Conservation (phyloP, 2,888 invertebrate genomes). For the Ariolimax columbianus region DNA sequence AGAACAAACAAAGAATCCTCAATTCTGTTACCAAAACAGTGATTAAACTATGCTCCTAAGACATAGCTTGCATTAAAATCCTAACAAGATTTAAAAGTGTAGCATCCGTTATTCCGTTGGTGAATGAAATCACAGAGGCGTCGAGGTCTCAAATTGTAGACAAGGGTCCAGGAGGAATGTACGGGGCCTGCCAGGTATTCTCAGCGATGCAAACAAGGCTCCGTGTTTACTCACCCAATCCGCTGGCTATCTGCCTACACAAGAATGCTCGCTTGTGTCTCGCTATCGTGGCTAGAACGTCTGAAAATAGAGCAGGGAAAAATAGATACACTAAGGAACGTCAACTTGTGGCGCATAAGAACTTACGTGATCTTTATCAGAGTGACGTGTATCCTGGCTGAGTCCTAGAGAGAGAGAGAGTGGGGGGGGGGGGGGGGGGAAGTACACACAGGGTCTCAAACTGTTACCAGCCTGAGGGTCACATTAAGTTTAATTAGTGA, state of each 20-base stretch:
- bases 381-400: too few species aligned
- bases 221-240: neutral
- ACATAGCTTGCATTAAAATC: neutral
- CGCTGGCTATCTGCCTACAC: neutral
- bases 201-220: neutral
- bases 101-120: neutral
- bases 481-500: too few species aligned
- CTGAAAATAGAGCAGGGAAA: slow-evolving; percentile 31
- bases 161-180: neutral
- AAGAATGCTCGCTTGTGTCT: neutral
- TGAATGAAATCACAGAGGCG: neutral
- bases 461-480: too few species aligned
- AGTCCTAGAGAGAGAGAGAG: too few species aligned
- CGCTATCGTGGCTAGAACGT: slow-evolving; percentile 15
- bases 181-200: neutral
- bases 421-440: too few species aligned
- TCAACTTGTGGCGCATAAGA: neutral
- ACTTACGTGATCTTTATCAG: neutral
- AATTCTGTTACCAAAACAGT: slow-evolving; percentile 6
- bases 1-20: neutral
- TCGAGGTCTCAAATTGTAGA: neutral
- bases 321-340: neutral
- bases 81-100: neutral
- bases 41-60: neutral
- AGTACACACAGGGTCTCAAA: too few species aligned